Conservation (phyloP, 2,797 vertebrate species). For the Cottoperca gobio region DNA sequence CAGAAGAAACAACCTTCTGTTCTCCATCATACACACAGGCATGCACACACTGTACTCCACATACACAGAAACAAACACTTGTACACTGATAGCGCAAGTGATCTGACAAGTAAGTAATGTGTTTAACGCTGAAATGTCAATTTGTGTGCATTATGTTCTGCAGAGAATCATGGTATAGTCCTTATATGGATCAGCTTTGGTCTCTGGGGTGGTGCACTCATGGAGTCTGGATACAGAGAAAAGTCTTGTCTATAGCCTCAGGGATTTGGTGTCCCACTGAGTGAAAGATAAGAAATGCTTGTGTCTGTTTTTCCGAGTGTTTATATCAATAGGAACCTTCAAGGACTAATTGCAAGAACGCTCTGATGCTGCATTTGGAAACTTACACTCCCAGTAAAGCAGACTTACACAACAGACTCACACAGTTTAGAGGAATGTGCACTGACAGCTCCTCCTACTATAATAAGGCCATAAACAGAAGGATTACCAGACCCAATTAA, state of each 20-base stretch:
- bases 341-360: conserved; percentile 34
- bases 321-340: conserved; percentile 48
- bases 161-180: conserved; percentile 24
- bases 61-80: conserved; percentile 12
- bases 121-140: conserved; percentile 11
- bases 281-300: conserved; percentile 33
- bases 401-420: conserved; percentile 29
- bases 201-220: neutral
- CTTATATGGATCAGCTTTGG: conserved; percentile 27
- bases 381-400: neutral
- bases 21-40: conserved; percentile 37
- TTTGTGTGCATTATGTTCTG: conserved; percentile 25
- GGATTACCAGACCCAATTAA: conserved; percentile 78
- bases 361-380: conserved; percentile 22
- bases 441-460: conserved; percentile 55
- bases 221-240: conserved; percentile 7
- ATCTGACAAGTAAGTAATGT: conserved; percentile 18
- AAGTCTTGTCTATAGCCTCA: conserved; percentile 17
- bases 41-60: neutral
- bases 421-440: conserved; percentile 66
- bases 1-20: conserved; percentile 43
- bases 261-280: conserved; percentile 22
- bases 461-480: conserved; percentile 75
- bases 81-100: neutral
- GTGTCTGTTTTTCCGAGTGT: conserved; percentile 32